Base-by-base conservation (phyloP, 2,113 vertebrate species). In the Perccottus glenii region DNA sequence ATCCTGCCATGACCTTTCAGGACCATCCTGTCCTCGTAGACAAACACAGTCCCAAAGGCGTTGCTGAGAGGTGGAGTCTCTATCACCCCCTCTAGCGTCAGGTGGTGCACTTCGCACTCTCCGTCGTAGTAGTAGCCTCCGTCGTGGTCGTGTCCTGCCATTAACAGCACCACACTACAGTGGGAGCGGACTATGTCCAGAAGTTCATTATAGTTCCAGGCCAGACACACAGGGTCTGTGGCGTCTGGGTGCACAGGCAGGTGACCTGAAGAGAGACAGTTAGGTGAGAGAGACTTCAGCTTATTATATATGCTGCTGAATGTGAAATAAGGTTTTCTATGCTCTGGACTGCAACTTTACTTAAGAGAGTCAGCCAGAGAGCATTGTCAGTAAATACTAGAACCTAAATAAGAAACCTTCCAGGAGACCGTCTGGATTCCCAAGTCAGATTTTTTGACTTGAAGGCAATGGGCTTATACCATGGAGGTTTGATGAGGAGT, bases 71-170 rank as follows among this genome's bases (percentile, higher is more conserved):
- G 96, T 0, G 92, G 91, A 0, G 97, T 98, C 89, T 98, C 97
- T 6, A 98, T 95, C 46, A 98, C 82, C 0, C 94, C 96, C 70
- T 96, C 93, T 27, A 98, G 11, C 0, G 94, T 97, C 70, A 98
- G 58, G 36, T 98, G 93, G 72, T 99, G 96, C 10, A 97, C 91
- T 11, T 96, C 95, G 0, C 81, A 90, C 0, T 63, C 36, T 38
- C 94, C 3, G 35, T 98, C 97, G 47, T 35, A 33, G 60, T 81
- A 86, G 81, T 97, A 98, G 38, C 93, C 94, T 0, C 96, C 96
- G 0, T 95, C 89, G 0, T 99, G 97, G 64, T 95, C 90, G 49
- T 99, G 97, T 33, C 98, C 97, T 0, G 96, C 93, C 12, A 99
- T 90, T 77, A 94, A 94, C 38, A 94, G 95, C 14, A 98, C 92